phyloP scores from a whole-genome alignment of 2,888 invertebrate species.

The Luperina testacea region DNA sequence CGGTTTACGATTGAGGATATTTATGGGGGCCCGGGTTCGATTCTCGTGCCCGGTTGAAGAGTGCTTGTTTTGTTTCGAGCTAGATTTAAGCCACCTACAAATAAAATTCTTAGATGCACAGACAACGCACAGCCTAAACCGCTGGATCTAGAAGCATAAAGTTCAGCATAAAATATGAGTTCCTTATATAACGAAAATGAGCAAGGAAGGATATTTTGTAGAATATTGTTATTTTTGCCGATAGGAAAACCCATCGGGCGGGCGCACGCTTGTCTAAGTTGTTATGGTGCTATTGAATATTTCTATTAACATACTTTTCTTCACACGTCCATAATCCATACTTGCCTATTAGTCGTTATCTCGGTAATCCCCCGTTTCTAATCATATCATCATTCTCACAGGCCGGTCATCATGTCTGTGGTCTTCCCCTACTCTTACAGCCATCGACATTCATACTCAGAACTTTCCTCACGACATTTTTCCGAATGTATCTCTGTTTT shows the following conservation, averaged over 20 bases:
- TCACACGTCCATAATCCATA: background rate
- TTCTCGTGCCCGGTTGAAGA: background rate
- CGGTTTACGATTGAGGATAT: slow-evolving; percentile 28
- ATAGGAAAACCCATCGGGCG: background rate
- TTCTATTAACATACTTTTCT: too few species aligned
- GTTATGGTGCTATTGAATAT: background rate
- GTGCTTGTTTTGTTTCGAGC: slow-evolving; percentile 10
- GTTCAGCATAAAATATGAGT: too few species aligned
- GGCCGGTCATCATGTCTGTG: background rate
- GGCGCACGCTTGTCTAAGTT: background rate
- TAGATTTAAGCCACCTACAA: background rate
- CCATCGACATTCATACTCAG: background rate
- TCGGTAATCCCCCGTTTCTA: background rate
- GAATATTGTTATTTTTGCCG: background rate
- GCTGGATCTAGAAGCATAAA: background rate
- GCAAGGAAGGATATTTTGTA: background rate
- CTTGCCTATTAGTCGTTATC: background rate
- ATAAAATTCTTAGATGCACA: background rate
- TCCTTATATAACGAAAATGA: too few species aligned
- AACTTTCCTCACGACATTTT: background rate
- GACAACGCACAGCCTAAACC: background rate
- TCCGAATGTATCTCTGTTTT: background rate
- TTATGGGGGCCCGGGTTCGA: slow-evolving; percentile 20
- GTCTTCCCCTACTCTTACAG: background rate
- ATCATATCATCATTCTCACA: background rate